Evolutionary conservation across 2,888 invertebrate genomes (phyloP), one percentile per base, ranked within the genome.

Genomic region (Drosophila birchii): DNA sequence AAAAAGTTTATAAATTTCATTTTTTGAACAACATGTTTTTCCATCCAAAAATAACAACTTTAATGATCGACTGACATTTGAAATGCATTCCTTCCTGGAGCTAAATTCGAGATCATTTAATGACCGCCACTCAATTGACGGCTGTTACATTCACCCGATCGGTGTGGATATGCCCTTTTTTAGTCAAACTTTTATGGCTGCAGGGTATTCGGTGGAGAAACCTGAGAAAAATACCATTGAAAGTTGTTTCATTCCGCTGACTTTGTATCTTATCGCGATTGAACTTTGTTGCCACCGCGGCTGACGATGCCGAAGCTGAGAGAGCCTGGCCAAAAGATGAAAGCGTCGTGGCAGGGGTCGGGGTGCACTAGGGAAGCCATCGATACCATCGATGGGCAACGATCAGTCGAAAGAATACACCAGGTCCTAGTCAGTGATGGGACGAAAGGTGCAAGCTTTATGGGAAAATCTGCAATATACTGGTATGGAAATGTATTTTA

Each of bases 271-370:
- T 78, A 85, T 85, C 89, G 86, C 75, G 86, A 89, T 88, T 88
- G 89, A 85, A 82, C 84, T 88, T 79, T 88, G 80, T 63, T 79
- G 88, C 80, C 78, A 82, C 78, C 68, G 86, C 66, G 64, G 69
- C 53, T 68, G 66, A 57, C 67, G 69, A 59, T 20, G 80, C 63
- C 39, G 39, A 11, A 14, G 8, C 49, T 1, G 5, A 44, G 12
- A 23, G 53, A 53, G 70, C 56, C 51, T 44, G 54, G 57, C 53
- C 45, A 18, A 53, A 63, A 51, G 53, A 49, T 51, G 55, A 71
- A 53, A 51, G 47, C 61, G 61, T 61, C 8, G 34, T 43, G 34
- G 34, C 26, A 38, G 38, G 26, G 20, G 26, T 38, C 16, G 53
- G 18, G 32, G 36, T 18, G 29, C 58, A 47, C 58, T 45, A 57